Evolutionary conservation across 2,888 invertebrate species (phyloP).

Genomic region (Antitype chi): DNA sequence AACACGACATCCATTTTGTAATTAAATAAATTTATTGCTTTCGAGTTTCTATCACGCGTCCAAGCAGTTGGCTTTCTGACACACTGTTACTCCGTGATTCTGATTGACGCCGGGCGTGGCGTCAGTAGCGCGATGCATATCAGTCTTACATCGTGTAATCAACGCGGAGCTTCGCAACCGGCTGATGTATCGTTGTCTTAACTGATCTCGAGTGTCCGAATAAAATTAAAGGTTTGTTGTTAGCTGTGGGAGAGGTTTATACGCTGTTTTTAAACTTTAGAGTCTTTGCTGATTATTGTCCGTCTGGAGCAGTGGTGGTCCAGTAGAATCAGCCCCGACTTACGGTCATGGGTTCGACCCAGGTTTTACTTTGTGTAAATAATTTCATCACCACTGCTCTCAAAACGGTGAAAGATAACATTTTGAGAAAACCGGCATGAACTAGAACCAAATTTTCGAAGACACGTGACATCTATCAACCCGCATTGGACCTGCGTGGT

Average conservation of each 20-base stretch:
- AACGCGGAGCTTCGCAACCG: conserved; percentile 53
- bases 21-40: no score
- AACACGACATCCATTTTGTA: background rate
- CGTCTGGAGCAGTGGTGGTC: no score
- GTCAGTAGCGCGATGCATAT: conserved; percentile 63
- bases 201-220: conserved; percentile 57
- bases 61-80: conserved; percentile 15
- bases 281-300: background rate
- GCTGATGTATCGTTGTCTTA: conserved; percentile 61
- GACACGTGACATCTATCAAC: no score
- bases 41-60: background rate
- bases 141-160: conserved; percentile 60
- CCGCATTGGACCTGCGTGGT: no score
- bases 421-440: no score
- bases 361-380: no score
- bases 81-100: background rate
- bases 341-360: no score
- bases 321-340: no score
- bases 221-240: conserved; percentile 48
- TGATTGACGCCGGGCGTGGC: conserved; percentile 60
- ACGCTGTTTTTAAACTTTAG: conserved; percentile 24
- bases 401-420: no score
- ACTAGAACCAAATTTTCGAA: no score
- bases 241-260: conserved; percentile 23
- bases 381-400: no score